Conservation (phyloP, 2,888 invertebrate species). For the Gymnoscelis rufifasciata region DNA sequence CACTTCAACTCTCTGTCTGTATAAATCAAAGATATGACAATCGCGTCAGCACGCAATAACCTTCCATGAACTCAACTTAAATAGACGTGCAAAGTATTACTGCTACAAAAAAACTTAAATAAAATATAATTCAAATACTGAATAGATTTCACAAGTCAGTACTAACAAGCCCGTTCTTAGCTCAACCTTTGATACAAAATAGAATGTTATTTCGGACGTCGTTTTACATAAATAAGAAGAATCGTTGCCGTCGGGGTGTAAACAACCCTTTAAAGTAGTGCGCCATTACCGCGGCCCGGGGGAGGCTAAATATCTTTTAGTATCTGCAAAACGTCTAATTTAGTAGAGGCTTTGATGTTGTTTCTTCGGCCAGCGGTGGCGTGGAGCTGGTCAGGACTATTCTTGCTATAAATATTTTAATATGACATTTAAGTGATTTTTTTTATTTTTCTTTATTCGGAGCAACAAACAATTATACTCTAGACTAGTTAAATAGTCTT, state of each 20-base stretch:
- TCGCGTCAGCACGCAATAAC: too few species aligned
- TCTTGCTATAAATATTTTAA: background rate
- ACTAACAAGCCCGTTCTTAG: too few species aligned
- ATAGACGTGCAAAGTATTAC: too few species aligned
- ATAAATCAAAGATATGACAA: too few species aligned
- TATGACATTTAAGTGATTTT: background rate
- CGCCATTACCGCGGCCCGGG: conserved; percentile 40
- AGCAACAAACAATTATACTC: too few species aligned
- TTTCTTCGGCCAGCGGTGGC: conserved; percentile 32
- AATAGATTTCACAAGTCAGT: too few species aligned
- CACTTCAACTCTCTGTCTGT: too few species aligned
- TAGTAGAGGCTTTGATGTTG: conserved; percentile 65
- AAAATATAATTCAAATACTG: too few species aligned
- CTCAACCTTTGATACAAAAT: conserved; percentile 12
- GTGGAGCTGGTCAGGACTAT: conserved; percentile 40
- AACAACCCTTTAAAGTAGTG: conserved; percentile 74
- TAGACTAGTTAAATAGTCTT: too few species aligned
- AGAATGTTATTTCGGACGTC: conserved; percentile 20
- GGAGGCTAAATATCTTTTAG: conserved; percentile 69
- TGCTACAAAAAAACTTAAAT: too few species aligned
- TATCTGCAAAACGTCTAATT: conserved; percentile 73
- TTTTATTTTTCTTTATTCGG: too few species aligned
- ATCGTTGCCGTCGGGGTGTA: conserved; percentile 42
- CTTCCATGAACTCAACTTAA: too few species aligned
- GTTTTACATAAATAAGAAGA: conserved; percentile 31